Conservation (phyloP, 2,888 invertebrate genomes). For the Stenolophus ochropezus region DNA sequence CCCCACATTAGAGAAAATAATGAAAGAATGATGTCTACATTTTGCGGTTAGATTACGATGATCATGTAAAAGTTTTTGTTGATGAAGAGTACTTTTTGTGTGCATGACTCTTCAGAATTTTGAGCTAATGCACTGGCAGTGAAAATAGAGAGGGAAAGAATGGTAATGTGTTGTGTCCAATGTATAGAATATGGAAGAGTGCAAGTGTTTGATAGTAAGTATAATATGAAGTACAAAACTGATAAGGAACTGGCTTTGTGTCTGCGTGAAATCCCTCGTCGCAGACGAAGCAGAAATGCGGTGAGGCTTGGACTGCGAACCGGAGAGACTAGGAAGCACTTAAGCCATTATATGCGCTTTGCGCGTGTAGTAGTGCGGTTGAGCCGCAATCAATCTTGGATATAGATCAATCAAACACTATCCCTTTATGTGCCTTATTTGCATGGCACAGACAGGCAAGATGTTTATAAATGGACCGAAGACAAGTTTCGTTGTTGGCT, state of each 20-base stretch:
- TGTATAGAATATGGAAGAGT: background rate
- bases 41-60: background rate
- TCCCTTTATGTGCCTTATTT: constrained; percentile 72
- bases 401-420: constrained; percentile 74
- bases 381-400: constrained; percentile 73
- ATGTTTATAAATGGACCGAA: constrained; percentile 73
- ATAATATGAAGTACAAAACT: constrained; percentile 11
- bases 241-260: constrained; percentile 17
- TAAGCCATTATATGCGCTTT: constrained; percentile 69
- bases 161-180: constrained; percentile 11
- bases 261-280: background rate
- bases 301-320: background rate
- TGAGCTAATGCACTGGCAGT: constrained; percentile 42
- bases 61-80: constrained; percentile 61
- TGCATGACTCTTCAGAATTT: constrained; percentile 66
- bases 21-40: constrained; percentile 6
- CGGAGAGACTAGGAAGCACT: constrained; percentile 59
- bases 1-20: background rate
- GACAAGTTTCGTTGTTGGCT: constrained; percentile 68
- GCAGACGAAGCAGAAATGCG: background rate
- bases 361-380: constrained; percentile 66
- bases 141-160: constrained; percentile 50
- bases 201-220: background rate
- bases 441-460: constrained; percentile 72
- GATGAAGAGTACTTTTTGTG: constrained; percentile 67